These are phyloP conservation scores for Tringa solitaria DNA, from an alignment of 2,113 vertebrate species.

Conservation along the genomic window DNA sequence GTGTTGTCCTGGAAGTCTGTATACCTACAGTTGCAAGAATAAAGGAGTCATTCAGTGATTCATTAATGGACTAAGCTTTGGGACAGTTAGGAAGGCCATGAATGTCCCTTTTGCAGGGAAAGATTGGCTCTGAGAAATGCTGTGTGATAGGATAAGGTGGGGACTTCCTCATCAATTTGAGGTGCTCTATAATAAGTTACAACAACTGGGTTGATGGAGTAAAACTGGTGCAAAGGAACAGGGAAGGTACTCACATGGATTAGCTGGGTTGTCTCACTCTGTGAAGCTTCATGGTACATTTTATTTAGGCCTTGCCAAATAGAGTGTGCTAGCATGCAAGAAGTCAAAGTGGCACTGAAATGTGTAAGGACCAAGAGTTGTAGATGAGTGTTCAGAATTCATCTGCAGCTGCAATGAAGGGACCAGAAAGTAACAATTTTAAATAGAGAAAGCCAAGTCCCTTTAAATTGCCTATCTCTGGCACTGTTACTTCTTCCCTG, in stretches of 20 bases:
- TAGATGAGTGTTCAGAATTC: neutral
- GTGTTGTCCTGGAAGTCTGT: neutral
- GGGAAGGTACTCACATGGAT: fast-evolving
- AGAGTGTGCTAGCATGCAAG: neutral
- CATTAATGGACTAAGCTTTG: neutral
- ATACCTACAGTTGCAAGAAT: neutral
- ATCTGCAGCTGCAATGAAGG: neutral
- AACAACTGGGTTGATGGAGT: neutral
- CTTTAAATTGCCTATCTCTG: neutral
- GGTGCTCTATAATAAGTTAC: neutral
- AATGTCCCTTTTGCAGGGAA: neutral
- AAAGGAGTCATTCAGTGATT: neutral
- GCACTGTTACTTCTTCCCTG: neutral
- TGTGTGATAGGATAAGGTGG: neutral
- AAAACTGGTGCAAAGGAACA: neutral
- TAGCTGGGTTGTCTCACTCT: neutral
- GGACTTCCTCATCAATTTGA: fast-evolving
- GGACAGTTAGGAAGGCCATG: neutral
- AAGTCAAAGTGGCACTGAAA: neutral
- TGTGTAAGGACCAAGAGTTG: neutral
- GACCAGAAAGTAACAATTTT: neutral
- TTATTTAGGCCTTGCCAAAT: neutral
- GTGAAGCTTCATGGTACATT: neutral
- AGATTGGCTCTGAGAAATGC: neutral
- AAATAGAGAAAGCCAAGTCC: neutral